Percentiles rank a stretch among this genome's conserved stretches.
These are phyloP conservation scores for Hapalemur alaotrensis DNA, from an alignment of 2,797 vertebrate species.

Conservation along the genomic window DNA sequence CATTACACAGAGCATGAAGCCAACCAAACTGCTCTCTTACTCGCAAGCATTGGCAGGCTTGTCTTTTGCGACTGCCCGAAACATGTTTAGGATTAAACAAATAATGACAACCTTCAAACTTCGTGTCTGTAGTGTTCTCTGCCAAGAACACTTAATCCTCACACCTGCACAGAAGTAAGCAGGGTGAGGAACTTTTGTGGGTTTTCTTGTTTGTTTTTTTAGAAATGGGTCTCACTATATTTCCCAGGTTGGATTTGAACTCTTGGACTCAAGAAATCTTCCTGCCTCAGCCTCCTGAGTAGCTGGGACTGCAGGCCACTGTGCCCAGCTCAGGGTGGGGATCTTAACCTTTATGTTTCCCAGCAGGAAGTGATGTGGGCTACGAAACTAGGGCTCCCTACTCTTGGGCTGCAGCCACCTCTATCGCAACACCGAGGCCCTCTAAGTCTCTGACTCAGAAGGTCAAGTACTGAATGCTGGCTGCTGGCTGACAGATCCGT, in stretches of 20 bases:
- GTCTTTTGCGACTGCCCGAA: not conserved
- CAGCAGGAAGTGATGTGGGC: not conserved
- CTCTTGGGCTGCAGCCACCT: not conserved
- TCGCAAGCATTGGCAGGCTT: not conserved
- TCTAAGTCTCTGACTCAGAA: accelerated
- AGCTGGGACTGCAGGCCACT: not conserved
- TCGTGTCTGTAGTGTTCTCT: not conserved
- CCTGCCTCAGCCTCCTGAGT: not conserved
- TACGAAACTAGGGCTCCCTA: not conserved
- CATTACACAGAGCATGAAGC: not conserved
- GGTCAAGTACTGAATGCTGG: not conserved
- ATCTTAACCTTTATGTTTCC: not conserved
- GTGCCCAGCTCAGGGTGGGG: not conserved
- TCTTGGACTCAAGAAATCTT: not conserved
- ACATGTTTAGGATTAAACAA: not conserved
- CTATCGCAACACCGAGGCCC: not conserved
- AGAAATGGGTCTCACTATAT: not conserved
- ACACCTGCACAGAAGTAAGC: not conserved
- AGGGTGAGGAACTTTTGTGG: not conserved
- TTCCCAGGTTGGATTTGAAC: not conserved
- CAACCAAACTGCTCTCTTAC: not conserved
- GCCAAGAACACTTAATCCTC: not conserved
- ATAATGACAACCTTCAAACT: not conserved
- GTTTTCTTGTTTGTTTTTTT: not conserved
- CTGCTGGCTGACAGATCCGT: not conserved